Evolutionary conservation across 2,888 invertebrate species (phyloP), one percentile per base, ranked within the genome.

Genomic region (Formica aserva): DNA sequence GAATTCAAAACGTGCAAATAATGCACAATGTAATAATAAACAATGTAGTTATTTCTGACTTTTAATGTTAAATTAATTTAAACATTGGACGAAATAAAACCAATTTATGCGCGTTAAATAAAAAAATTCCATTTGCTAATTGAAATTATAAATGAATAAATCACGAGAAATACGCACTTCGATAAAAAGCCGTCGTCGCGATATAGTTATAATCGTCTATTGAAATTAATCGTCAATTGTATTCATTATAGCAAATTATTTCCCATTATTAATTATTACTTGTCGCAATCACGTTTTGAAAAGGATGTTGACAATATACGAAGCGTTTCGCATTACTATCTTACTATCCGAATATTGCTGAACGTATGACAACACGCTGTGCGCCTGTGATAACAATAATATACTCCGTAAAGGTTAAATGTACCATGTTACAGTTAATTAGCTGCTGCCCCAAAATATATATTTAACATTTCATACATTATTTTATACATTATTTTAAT

Each of bases 1-100:
- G 45, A 69, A 78, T 15, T 32, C 9, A 57, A 69, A 78, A 78
- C 78, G 41, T 45, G 13, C 57, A 69, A 67, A 78, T 78, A 78
- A 78, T 78, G 29, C 57, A 22, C 22, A 22, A 22, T 22, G 22
- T 22, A 22, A 22, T 22, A 67, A 60, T 45, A 45, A 69, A 60
- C 60, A 18, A n/a, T 55, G 15, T 18, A 55, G 8, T 69, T 41
- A 69, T 78, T 45, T 32, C 13, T 13, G 38, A 57, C 26, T 22
- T n/a, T 78, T 69, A 26, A 75, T 29, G 22, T 63, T 52, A 35
- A 75, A 38, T 38, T 48, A 35, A 74, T 69, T 69, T 32, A 65
- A 22, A 38, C 1, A 15, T 18, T 29, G 38, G 6, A 26, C 15
- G 0, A 63, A 48, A 65, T 75, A 66, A 75, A 45, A 35, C 22